Conservation (phyloP, 2,113 vertebrate genomes). For the Sterna hirundo region DNA sequence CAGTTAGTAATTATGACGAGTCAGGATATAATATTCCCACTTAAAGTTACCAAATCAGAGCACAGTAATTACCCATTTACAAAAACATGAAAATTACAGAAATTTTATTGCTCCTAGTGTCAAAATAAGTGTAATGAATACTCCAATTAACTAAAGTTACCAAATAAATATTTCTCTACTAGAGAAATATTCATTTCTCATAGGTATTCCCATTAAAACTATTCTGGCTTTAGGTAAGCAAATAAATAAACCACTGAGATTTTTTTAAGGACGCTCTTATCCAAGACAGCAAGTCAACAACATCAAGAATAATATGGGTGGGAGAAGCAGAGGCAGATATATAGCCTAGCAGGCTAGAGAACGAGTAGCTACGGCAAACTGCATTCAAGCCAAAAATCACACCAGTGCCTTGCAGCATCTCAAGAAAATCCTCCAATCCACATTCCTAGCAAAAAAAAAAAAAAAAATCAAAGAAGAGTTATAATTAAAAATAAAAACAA, state of each 20-base stretch:
- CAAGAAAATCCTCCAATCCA: not conserved
- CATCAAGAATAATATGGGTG: not conserved
- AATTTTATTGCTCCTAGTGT: not conserved
- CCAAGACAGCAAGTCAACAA: constrained; percentile 20
- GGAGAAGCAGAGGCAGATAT: not conserved
- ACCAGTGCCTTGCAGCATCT: not conserved
- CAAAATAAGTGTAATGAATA: not conserved
- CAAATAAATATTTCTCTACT: not conserved
- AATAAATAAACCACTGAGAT: not conserved
- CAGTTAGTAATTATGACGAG: not conserved
- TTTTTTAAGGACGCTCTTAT: not conserved
- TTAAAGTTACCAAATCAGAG: constrained; percentile 16
- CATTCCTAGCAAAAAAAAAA: not conserved
- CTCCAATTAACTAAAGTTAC: not conserved
- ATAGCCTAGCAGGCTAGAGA: not conserved
- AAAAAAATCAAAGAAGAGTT: not conserved
- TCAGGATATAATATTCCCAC: not conserved
- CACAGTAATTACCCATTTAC: constrained; percentile 19
- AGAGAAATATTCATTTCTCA: not conserved
- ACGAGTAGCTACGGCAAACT: not conserved
- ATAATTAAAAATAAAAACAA: not conserved
- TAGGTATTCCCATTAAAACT: not conserved
- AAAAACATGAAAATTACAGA: not conserved
- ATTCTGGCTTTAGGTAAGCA: not conserved
- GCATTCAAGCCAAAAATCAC: not conserved